These are phyloP conservation scores for Thunnus albacares DNA, from an alignment of 2,797 vertebrate genomes.

Conservation along the genomic window DNA sequence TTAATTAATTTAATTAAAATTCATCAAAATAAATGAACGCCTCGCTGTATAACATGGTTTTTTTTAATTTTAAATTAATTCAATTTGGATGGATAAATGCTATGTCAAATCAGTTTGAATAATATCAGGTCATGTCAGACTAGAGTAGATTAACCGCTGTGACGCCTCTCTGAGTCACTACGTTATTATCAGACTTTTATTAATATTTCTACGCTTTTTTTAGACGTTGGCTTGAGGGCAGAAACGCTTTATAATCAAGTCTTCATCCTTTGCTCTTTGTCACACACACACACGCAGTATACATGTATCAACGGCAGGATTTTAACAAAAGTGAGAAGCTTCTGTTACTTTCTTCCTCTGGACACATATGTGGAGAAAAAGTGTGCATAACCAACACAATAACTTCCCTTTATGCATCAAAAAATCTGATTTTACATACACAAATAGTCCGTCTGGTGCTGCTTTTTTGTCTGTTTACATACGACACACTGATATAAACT, in stretches of 20 bases:
- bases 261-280: too few species aligned
- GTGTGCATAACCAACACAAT: too few species aligned
- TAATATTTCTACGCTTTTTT: background rate
- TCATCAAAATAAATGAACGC: slow-evolving; percentile 10
- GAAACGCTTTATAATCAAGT: too few species aligned
- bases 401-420: background rate
- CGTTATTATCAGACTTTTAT: too few species aligned
- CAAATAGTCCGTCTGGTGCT: background rate
- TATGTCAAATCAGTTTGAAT: background rate
- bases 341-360: too few species aligned
- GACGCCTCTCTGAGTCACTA: too few species aligned
- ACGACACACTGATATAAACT: background rate
- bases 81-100: slow-evolving; percentile 17
- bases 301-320: background rate
- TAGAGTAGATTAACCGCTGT: too few species aligned
- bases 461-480: slow-evolving; percentile 2
- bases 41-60: background rate
- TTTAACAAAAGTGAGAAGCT: too few species aligned
- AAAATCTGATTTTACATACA: too few species aligned
- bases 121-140: background rate
- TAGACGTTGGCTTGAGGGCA: too few species aligned
- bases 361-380: background rate
- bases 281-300: too few species aligned
- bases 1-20: background rate
- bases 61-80: slow-evolving; percentile 13